Evolutionary conservation across 2,888 invertebrate genomes (phyloP).

Genomic region (Uloborus plumipes): DNA sequence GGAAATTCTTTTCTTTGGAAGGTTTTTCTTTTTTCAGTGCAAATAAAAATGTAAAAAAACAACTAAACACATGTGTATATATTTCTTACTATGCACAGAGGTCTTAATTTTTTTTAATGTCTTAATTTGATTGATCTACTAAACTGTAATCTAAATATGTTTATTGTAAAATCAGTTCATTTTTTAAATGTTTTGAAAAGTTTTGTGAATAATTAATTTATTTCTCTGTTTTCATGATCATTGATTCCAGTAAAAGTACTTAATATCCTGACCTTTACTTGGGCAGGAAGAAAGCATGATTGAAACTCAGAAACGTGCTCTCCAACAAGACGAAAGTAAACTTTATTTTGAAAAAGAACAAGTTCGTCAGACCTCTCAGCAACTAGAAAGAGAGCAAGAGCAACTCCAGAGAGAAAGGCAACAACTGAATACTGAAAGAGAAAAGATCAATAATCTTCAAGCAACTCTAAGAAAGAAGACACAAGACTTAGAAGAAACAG

Average conservation of each 20-base stretch:
- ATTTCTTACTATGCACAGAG: no score
- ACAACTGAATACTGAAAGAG: conserved; percentile 32
- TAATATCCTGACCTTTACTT: neutral
- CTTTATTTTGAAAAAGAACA: conserved; percentile 31
- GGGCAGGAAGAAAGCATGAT: conserved; percentile 49
- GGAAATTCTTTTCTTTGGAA: no score
- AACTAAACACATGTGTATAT: no score
- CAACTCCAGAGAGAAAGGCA: conserved; percentile 33
- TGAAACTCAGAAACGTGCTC: conserved; percentile 32
- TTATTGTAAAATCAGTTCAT: neutral
- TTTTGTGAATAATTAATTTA: neutral
- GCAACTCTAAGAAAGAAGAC: conserved; percentile 37
- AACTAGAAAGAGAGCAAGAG: conserved; percentile 38
- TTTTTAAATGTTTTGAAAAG: neutral
- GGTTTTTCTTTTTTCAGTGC: no score
- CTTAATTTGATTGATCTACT: no score
- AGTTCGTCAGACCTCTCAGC: conserved; percentile 29
- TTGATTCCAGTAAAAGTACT: no score
- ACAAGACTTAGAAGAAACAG: conserved; percentile 50
- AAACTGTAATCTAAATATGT: neutral
- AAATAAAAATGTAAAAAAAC: no score
- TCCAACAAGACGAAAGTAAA: conserved; percentile 47
- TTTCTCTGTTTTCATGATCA: neutral
- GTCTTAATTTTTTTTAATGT: no score
- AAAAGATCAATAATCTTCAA: conserved; percentile 35